phyloP scores from a whole-genome alignment of 2,113 vertebrate species.

The Tricholaema leucomelas region DNA sequence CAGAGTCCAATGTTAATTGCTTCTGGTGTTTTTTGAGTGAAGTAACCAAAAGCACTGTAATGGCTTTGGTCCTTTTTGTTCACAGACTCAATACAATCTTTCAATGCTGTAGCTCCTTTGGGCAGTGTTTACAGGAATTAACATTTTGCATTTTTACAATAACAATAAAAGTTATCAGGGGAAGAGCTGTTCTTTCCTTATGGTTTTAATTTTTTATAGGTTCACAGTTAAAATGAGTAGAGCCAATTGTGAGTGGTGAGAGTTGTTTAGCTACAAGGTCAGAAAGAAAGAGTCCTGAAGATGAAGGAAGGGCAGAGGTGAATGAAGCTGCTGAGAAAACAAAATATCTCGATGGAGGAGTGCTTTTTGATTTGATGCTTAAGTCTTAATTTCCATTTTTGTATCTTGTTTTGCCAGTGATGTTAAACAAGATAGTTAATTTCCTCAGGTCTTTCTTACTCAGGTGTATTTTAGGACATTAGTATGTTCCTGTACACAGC shows the following conservation, averaged over 20 bases:
- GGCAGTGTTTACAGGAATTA: not conserved
- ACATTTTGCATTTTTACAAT: not conserved
- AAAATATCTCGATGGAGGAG: not conserved
- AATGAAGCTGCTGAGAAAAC: not conserved
- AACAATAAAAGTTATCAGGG: not conserved
- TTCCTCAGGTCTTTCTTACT: not conserved
- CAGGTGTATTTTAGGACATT: not conserved
- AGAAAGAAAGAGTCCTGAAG: not conserved
- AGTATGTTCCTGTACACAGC: not conserved
- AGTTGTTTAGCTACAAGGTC: not conserved
- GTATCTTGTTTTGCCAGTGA: not conserved
- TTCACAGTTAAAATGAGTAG: not conserved
- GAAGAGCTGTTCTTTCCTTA: not conserved
- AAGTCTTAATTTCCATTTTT: not conserved
- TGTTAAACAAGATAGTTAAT: not conserved
- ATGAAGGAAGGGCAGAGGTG: not conserved
- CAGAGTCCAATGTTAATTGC: not conserved
- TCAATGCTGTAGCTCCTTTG: not conserved
- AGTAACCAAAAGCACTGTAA: not conserved
- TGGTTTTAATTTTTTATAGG: not conserved
- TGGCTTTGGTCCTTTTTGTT: not conserved
- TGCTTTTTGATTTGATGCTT: not conserved
- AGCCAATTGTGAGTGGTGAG: not conserved
- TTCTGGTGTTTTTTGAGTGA: not conserved
- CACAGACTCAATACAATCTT: not conserved